These are phyloP conservation scores for Poecilia velifera DNA, from an alignment of 2,797 vertebrate genomes.

Conservation along the genomic window DNA sequence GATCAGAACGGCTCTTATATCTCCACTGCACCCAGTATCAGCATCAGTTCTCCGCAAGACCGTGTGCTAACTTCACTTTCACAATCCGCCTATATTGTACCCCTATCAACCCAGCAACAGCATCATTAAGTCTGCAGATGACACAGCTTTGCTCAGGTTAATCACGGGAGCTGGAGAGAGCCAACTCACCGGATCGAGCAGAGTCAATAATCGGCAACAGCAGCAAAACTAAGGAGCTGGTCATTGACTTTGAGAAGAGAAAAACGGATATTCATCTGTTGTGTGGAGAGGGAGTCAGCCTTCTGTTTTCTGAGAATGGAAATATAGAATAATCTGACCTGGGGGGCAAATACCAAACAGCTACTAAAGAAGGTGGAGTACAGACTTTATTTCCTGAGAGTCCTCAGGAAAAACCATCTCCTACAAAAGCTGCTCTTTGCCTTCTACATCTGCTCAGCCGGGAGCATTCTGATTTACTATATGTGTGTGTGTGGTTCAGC, in stretches of 20 bases:
- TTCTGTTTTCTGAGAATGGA: constrained; percentile 1
- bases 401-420: neutral
- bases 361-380: neutral
- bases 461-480: neutral
- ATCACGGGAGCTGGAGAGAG: neutral
- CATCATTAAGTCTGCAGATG: constrained; percentile 1
- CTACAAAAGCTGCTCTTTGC: neutral
- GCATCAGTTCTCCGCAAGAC: neutral
- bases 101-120: neutral
- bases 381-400: constrained; percentile 1
- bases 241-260: neutral
- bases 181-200: neutral
- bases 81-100: neutral
- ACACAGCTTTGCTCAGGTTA: neutral
- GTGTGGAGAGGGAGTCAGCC: neutral
- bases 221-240: neutral
- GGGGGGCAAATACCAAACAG: neutral
- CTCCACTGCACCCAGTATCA: neutral
- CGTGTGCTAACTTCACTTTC: neutral
- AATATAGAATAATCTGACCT: neutral
- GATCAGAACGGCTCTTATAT: neutral
- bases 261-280: neutral
- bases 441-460: neutral
- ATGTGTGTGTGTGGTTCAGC: neutral
- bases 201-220: neutral